These are phyloP conservation scores for Lacerta viridis DNA, from an alignment of 2,797 vertebrate genomes.

Conservation along the genomic window DNA sequence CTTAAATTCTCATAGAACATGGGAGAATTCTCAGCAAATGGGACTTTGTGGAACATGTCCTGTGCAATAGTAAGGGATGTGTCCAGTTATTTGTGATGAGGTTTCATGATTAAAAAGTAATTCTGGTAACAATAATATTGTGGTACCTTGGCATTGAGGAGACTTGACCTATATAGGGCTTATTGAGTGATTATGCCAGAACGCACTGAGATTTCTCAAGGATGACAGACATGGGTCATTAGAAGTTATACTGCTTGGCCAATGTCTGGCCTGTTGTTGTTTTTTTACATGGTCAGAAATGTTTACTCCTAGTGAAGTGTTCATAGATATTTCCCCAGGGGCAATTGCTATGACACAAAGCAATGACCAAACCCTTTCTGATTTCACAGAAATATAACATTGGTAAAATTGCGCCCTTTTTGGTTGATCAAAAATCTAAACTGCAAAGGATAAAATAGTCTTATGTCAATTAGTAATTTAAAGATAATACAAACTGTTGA, in stretches of 20 bases:
- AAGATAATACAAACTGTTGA: not conserved
- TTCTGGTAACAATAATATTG: not conserved
- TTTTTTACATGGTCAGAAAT: not conserved
- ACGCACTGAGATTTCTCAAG: not conserved
- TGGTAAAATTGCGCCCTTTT: not conserved
- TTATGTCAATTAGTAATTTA: not conserved
- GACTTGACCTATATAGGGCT: not conserved
- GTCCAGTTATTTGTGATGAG: not conserved
- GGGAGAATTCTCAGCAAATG: not conserved
- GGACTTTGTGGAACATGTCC: not conserved
- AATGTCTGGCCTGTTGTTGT: not conserved
- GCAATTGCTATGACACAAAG: not conserved
- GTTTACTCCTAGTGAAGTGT: not conserved
- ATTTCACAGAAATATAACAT: not conserved
- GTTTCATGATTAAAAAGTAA: slow-evolving; percentile 6
- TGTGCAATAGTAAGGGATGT: not conserved
- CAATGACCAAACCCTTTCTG: not conserved
- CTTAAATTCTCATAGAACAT: not conserved
- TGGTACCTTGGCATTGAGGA: not conserved
- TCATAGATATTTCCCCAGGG: not conserved
- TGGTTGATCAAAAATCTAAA: not conserved
- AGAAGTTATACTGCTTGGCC: not conserved
- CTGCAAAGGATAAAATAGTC: not conserved
- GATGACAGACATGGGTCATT: not conserved
- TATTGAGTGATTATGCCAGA: not conserved